Base-by-base conservation (phyloP, 2,888 invertebrate species). In the Pilophorus perplexus region DNA sequence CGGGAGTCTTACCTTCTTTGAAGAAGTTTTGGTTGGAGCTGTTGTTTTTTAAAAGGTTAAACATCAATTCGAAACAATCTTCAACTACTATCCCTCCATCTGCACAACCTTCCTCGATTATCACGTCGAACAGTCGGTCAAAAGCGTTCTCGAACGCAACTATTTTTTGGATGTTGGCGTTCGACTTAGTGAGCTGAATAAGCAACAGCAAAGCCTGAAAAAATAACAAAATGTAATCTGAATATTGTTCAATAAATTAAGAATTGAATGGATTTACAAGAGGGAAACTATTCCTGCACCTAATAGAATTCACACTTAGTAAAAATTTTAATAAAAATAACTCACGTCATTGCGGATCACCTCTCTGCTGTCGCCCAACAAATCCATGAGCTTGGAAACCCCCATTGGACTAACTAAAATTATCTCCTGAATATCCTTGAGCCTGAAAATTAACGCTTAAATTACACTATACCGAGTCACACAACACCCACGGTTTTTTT, bases 91-190 rank as follows among this genome's bases (percentile, higher is more conserved):
- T 96, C 69, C 95, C 96, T 50, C 96, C 97, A 76, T 96, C 93
- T 1, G 92, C 89, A 73, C 87, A 89, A 2, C 95, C 95, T 78
- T 98, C 98, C 67, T 90, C 88, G 1, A 82, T 83, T 10, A 99
- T 89, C 8, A 99, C 94, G 76, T 94, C 93, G 73, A 98, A 89
- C 25, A 99, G 80, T 71, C 91, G 84, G 77, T 97, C 97, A 76
- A 99, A 99, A 0, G 96, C 96, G 79, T 97, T 98, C 78, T 99
- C 98, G 77, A 98, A 99, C 0, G 98, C 97, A 0, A 99, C 95
- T 74, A 99, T 97, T 80, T 98, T 99, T 77, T 98, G 97, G 74
- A 98, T 94, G 77, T 95, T 97, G 0, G 95, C 91, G 79, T 99
- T 97, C 12, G 90, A 89, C 81, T 90, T 89, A 0, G 97, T 97